Evolutionary conservation across 2,888 invertebrate species (phyloP), one percentile per base, ranked within the genome.

Genomic region (Pyralis farinalis): DNA sequence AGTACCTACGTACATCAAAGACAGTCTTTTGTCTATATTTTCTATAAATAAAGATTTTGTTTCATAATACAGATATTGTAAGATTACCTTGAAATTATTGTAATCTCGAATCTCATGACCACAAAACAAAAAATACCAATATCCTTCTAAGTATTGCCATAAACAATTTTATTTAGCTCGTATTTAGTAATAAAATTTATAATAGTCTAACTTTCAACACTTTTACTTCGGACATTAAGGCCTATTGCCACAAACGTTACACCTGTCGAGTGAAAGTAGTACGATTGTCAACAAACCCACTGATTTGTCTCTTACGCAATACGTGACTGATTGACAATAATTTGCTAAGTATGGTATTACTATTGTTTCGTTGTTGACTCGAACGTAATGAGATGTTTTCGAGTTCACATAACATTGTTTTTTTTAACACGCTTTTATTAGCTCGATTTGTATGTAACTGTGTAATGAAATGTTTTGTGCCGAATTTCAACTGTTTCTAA

Each of bases 211-310:
- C 37, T 37, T 37, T 37, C 30, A 31, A 21, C 37, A 37, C 37
- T 37, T 37, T 37, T 37, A 30, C 37, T 37, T 11, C 6, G 31
- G 16, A 27, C 30, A 31, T 37, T 37, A 37, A 37, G 31, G 37
- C 20, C 30, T 11, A 25, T 21, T 21, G 21, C 7, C 7, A 25
- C 25, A 25, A 7, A 25, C 25, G 25, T 7, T 31, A 32, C 40
- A 40, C 42, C 44, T 44, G 43, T 22, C 33, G 28, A 37, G 38
- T 25, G 41, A 44, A 49, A 44, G 44, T 36, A 27, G 12, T 32
- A 10, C 40, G 8, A 44, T 49, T 49, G 49, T 46, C 44, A 43
- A 42, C 42, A 39, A 36, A 44, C 35, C 37, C 35, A 42, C 30
- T 29, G 12, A 28, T 22, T 34, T 38, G 37, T 37, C 22, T 34